A percentile compares a stretch with the other conserved stretches of the same genome.
These are phyloP conservation scores for Mionectes olivaceus DNA, from an alignment of 2,797 vertebrate species.

Conservation along the genomic window DNA sequence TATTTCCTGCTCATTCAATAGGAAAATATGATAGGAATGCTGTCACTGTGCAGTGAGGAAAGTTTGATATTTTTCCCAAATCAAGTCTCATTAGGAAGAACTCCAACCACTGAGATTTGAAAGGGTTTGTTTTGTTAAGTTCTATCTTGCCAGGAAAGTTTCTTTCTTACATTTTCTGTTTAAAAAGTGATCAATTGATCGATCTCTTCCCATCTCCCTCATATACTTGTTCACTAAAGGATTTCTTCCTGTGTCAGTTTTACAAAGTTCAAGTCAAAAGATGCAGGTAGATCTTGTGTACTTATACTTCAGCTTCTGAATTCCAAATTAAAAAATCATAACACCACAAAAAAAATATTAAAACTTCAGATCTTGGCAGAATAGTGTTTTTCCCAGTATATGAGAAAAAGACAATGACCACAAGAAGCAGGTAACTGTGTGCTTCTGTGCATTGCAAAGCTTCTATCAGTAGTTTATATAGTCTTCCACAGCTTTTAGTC, in stretches of 20 bases:
- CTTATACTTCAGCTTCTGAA: background rate
- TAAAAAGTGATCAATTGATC: constrained; percentile 8
- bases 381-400: background rate
- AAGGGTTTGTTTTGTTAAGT: constrained; percentile 9
- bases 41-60: constrained; percentile 25
- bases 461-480: background rate
- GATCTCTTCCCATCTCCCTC: background rate
- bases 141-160: background rate
- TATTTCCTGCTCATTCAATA: constrained; percentile 33
- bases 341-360: background rate
- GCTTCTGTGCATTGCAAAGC: background rate
- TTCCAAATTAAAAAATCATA: background rate
- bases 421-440: background rate
- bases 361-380: background rate
- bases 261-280: constrained; percentile 22
- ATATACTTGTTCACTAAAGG: background rate
- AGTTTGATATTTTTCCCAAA: constrained; percentile 34
- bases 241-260: background rate
- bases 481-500: background rate
- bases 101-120: background rate
- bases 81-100: constrained; percentile 13
- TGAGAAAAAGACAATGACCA: constrained; percentile 2
- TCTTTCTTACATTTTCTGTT: constrained; percentile 20
- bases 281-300: constrained; percentile 7
- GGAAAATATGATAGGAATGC: constrained; percentile 61